A percentile compares a stretch with the other conserved stretches of the same genome.
Conservation (phyloP, 2,888 invertebrate species). For the Oxycera nigricornis region DNA sequence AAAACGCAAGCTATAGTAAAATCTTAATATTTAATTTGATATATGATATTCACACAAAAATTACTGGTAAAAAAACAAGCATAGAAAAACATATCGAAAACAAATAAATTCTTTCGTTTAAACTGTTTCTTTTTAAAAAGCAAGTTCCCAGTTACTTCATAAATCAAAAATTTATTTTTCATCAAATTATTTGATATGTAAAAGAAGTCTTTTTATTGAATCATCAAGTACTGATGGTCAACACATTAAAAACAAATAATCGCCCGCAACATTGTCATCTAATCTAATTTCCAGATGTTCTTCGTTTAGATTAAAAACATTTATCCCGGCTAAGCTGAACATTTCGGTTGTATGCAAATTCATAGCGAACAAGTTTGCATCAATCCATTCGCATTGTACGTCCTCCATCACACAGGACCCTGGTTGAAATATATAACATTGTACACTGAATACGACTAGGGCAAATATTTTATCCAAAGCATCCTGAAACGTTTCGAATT, state of each 20-base stretch:
- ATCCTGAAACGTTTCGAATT: neutral
- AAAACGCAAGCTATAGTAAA: too few species aligned
- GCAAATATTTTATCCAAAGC: neutral
- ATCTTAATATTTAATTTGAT: too few species aligned
- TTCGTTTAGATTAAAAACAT: neutral
- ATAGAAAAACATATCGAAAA: too few species aligned
- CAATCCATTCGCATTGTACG: neutral
- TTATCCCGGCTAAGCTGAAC: slow-evolving; percentile 13
- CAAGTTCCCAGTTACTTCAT: too few species aligned
- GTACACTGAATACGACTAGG: too few species aligned
- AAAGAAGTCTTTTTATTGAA: neutral
- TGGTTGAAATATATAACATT: neutral
- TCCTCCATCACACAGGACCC: neutral
- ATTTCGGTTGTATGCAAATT: slow-evolving; percentile 25
- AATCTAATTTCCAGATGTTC: slow-evolving; percentile 6
- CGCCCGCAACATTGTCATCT: neutral
- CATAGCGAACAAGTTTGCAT: neutral
- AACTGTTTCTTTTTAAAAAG: too few species aligned
- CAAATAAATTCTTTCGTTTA: too few species aligned
- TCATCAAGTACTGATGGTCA: neutral
- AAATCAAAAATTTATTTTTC: neutral
- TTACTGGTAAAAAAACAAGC: too few species aligned
- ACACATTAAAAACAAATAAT: neutral
- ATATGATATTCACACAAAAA: too few species aligned
- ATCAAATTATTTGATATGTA: neutral